phyloP scores from a whole-genome alignment of 2,113 vertebrate species.

The Oplegnathus fasciatus region DNA sequence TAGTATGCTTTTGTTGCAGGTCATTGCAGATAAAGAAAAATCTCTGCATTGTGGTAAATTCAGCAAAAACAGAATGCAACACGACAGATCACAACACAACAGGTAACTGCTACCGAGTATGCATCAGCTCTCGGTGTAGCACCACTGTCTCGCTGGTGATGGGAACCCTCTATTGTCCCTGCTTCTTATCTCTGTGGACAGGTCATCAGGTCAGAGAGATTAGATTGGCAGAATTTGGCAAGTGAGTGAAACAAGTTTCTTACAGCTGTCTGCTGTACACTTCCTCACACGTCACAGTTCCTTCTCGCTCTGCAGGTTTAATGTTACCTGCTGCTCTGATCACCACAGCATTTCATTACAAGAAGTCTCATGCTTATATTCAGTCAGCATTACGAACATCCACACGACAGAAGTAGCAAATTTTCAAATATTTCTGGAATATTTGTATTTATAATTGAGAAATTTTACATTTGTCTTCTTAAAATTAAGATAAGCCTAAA shows the following conservation, averaged over 20 bases:
- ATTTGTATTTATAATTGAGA: background rate
- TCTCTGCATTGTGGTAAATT: background rate
- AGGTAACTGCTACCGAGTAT: background rate
- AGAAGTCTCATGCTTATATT: background rate
- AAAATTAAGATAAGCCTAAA: background rate
- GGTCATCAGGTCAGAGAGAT: constrained; percentile 79
- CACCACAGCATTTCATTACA: background rate
- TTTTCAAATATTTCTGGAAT: background rate
- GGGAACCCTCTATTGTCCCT: constrained; percentile 57
- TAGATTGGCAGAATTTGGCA: constrained; percentile 74
- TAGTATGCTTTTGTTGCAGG: background rate
- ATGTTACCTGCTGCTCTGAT: background rate
- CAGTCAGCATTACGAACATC: background rate
- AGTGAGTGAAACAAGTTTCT: constrained; percentile 74
- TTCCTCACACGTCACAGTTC: constrained; percentile 42
- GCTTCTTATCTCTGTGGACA: constrained; percentile 66
- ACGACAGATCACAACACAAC: too few species aligned
- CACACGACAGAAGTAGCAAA: background rate
- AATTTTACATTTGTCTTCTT: background rate
- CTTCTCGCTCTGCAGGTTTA: background rate
- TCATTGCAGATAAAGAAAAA: background rate
- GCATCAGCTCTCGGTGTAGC: constrained; percentile 20
- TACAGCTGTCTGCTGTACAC: constrained; percentile 42
- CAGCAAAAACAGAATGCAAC: background rate
- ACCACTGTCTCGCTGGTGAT: constrained; percentile 8